Percentiles rank a stretch among this genome's conserved stretches.
Conservation (phyloP, 2,113 vertebrate genomes). For the Petrocephalus zakoni region DNA sequence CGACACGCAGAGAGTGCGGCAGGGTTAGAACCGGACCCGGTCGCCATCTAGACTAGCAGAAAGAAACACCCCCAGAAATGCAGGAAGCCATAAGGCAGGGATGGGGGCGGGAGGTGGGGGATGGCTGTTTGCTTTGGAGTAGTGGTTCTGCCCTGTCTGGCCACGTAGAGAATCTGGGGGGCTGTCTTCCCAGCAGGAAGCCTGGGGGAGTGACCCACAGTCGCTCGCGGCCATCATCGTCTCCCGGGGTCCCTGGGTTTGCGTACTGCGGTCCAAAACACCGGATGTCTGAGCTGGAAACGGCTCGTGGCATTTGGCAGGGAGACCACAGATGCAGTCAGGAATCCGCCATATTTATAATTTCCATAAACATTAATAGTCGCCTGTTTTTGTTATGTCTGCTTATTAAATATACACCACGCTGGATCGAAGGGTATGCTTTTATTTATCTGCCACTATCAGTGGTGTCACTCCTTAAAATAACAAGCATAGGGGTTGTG, state of each 20-base stretch:
- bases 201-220: constrained; percentile 14
- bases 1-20: background rate
- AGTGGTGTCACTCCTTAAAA: background rate
- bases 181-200: constrained; percentile 37
- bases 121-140: constrained; percentile 17
- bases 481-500: background rate
- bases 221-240: background rate
- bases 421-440: background rate
- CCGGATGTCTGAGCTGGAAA: constrained; percentile 21
- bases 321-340: background rate
- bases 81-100: constrained; percentile 25
- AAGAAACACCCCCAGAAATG: constrained; percentile 21
- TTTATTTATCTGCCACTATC: background rate
- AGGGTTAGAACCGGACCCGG: constrained; percentile 4
- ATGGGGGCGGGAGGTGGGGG: background rate
- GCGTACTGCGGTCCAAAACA: constrained; percentile 17
- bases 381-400: constrained; percentile 21
- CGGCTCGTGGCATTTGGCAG: background rate
- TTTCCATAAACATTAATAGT: background rate
- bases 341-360: background rate
- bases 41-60: constrained; percentile 32
- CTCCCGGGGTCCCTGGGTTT: constrained; percentile 32
- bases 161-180: constrained; percentile 10
- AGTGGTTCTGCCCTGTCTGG: constrained; percentile 14
- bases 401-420: background rate